Base-by-base conservation (phyloP, 1,140 invertebrate species). In the Drosophila nigromelanica region DNA sequence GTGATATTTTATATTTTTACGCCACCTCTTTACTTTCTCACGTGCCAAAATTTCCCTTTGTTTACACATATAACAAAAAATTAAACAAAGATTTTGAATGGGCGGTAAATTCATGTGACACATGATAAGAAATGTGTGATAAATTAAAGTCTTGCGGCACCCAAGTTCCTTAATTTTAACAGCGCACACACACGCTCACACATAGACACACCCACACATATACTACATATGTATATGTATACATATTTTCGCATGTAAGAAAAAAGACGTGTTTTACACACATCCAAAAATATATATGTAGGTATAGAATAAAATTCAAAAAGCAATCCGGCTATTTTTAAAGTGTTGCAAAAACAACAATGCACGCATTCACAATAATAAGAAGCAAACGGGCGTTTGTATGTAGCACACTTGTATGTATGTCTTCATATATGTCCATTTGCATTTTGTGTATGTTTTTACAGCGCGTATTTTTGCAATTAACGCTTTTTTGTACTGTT, bases 261-360 rank as follows among this genome's bases (percentile, higher is more conserved):
- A 76, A 81, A 80, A 68, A 80, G 78, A 78, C 78, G 78, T 81
- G 78, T 77, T 73, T 61, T 21, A 40, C 40, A 37, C 40, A 75
- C 30, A 58, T 15, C 64, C 30, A 58, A 39, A 42, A 21, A 1
- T 35, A 50, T 47, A 45, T 56, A 3, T n/a, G n/a, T n/a, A n/a
- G 45, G 18, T 48, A 56, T 27, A 43, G 52, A 59, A 21, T 14
- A 58, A 72, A 58, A 54, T 71, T 35, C 67, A 39, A 58, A 71
- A 85, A 73, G 80, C 67, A 67, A 56, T 69, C 75, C 33, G 63
- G 70, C 78, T 86, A 87, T 82, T 86, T 86, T 78, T 86, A 86
- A 82, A 76, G 47, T 61, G 58, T 76, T 75, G 67, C 82, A 86
- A 81, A 77, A 85, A 85, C 73, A 85, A 77, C 43, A 61, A 70